Evolutionary conservation across 2,797 vertebrate species (phyloP).

Genomic region (Halcyon badia): DNA sequence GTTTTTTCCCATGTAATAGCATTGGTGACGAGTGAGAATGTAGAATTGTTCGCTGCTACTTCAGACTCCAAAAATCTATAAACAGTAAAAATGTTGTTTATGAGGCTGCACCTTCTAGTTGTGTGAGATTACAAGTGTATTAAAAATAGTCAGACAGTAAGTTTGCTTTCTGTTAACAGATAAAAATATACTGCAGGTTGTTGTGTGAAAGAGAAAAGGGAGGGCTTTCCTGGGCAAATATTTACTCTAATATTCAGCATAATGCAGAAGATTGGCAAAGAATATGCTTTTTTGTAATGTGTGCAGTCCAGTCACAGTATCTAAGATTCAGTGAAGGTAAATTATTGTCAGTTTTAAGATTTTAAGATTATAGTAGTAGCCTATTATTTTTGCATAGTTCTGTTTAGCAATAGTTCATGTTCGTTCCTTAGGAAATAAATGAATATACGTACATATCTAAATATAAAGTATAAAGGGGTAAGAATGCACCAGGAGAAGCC

Average conservation of each 20-base stretch:
- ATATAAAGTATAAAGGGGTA: not conserved
- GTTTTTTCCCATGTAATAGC: not conserved
- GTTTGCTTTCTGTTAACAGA: not conserved
- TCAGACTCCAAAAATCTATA: not conserved
- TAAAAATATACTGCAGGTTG: not conserved
- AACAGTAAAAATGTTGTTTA: not conserved
- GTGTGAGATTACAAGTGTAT: not conserved
- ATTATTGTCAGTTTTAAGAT: not conserved
- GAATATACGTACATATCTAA: not conserved
- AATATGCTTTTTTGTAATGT: not conserved
- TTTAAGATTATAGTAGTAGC: not conserved
- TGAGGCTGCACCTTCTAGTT: not conserved
- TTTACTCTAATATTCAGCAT: not conserved
- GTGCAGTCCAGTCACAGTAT: not conserved
- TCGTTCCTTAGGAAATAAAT: not conserved
- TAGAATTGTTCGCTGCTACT: not conserved
- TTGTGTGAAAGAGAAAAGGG: not conserved
- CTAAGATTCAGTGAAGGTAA: not conserved
- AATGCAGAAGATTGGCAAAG: not conserved
- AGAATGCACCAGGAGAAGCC: not conserved
- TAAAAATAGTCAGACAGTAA: not conserved
- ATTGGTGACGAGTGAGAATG: not conserved
- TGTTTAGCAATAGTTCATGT: not conserved
- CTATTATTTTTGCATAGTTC: not conserved
- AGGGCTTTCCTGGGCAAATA: not conserved